Evolutionary conservation across 2,797 vertebrate species (phyloP).

Genomic region (Anabas testudineus): DNA sequence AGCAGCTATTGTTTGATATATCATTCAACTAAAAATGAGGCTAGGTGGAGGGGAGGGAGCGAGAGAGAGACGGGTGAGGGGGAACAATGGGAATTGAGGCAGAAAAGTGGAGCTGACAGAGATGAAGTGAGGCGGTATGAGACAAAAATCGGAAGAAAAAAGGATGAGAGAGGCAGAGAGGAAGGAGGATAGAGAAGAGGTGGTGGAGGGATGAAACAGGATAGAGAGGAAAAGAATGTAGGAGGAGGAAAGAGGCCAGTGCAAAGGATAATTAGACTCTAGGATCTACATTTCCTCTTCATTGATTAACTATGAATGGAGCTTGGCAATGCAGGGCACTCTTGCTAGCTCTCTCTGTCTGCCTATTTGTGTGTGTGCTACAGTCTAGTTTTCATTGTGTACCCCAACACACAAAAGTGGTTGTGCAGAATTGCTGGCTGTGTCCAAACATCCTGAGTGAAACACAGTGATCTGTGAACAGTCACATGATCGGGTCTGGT

Average conservation of each 20-base stretch:
- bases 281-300: slow-evolving; percentile 51
- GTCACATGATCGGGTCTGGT: slow-evolving; percentile 36
- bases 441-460: slow-evolving; percentile 43
- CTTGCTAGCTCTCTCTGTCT: background rate
- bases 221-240: slow-evolving; percentile 9
- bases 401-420: slow-evolving; percentile 15
- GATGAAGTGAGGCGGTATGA: slow-evolving; percentile 39
- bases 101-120: slow-evolving; percentile 49
- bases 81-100: slow-evolving; percentile 29
- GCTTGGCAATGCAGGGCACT: slow-evolving; percentile 25
- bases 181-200: slow-evolving; percentile 5
- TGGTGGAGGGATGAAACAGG: slow-evolving; percentile 11
- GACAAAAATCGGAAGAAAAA: slow-evolving; percentile 18
- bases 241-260: slow-evolving; percentile 28
- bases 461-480: slow-evolving; percentile 39
- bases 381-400: slow-evolving; percentile 1
- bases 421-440: slow-evolving; percentile 25
- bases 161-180: background rate
- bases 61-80: slow-evolving; percentile 16
- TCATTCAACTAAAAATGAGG: slow-evolving; percentile 64
- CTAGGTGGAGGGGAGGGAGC: slow-evolving; percentile 15
- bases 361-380: background rate
- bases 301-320: slow-evolving; percentile 65
- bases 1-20: slow-evolving; percentile 66
- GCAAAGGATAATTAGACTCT: slow-evolving; percentile 48